Percentiles rank a stretch among this genome's conserved stretches.
These are phyloP conservation scores for Clarias laeviceps DNA, from an alignment of 2,797 vertebrate genomes.

Conservation along the genomic window DNA sequence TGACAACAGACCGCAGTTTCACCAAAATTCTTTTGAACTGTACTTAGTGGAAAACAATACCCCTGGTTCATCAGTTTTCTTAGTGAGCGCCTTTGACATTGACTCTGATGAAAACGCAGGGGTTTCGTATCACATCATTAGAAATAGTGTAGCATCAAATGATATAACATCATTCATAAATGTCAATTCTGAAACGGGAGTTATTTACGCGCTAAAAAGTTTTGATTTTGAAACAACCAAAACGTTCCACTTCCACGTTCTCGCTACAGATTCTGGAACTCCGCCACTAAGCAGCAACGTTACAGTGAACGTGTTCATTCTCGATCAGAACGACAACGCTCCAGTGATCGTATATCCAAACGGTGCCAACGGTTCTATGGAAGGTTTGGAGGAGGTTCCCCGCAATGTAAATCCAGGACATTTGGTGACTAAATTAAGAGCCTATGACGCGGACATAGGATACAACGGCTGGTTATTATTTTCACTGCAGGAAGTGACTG, in stretches of 20 bases:
- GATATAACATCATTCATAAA: conserved; percentile 62
- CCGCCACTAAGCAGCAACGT: conserved; percentile 55
- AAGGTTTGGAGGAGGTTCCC: no score
- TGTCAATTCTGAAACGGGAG: conserved; percentile 73
- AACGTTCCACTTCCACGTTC: conserved; percentile 74
- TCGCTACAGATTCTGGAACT: conserved; percentile 74
- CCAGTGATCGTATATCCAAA: conserved; percentile 70
- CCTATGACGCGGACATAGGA: conserved; percentile 66
- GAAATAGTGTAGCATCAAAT: conserved; percentile 34
- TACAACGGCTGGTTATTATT: conserved; percentile 68
- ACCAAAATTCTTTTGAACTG: conserved; percentile 56
- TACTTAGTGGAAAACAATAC: conserved; percentile 72
- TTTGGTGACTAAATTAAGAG: conserved; percentile 46
- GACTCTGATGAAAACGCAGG: conserved; percentile 67
- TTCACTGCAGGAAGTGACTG: conserved; percentile 59
- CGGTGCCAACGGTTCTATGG: conserved; percentile 61
- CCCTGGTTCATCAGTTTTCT: conserved; percentile 64
- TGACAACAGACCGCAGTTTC: conserved; percentile 69
- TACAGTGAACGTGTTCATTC: conserved; percentile 77
- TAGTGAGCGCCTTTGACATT: conserved; percentile 63
- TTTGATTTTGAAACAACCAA: conserved; percentile 81
- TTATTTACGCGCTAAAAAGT: conserved; percentile 76
- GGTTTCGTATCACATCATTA: conserved; percentile 60
- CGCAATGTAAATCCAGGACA: conserved; percentile 59
- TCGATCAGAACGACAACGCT: conserved; percentile 82